Percentiles rank a stretch among this genome's conserved stretches.
Conservation (phyloP, 2,113 vertebrate species). For the Oceanites oceanicus region DNA sequence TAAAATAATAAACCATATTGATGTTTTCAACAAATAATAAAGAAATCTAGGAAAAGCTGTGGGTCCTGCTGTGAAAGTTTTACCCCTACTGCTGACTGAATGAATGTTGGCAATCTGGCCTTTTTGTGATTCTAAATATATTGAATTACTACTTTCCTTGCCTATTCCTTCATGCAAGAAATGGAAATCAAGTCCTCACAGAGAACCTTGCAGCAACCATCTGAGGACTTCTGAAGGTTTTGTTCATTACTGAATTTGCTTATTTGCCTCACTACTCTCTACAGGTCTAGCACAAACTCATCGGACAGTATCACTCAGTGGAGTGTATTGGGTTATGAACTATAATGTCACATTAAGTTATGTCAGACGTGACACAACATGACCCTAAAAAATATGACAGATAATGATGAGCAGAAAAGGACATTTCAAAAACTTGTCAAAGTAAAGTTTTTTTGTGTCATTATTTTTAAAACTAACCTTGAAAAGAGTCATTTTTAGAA, state of each 20-base stretch:
- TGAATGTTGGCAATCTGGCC: background rate
- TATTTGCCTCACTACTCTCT: background rate
- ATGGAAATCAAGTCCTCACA: background rate
- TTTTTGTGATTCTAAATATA: background rate
- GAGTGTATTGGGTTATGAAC: slow-evolving; percentile 28
- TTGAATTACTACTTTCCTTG: background rate
- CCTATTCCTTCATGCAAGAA: background rate
- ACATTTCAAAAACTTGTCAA: slow-evolving; percentile 43
- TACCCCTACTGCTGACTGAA: background rate
- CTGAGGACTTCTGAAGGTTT: slow-evolving; percentile 43
- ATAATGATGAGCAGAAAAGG: slow-evolving; percentile 55
- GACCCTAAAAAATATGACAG: slow-evolving; percentile 27
- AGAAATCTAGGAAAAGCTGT: background rate
- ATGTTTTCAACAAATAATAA: background rate
- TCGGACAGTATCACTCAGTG: background rate
- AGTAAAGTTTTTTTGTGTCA: background rate
- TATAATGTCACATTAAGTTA: slow-evolving; percentile 50
- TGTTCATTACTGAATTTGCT: background rate
- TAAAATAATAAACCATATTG: background rate
- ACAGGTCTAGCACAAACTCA: background rate
- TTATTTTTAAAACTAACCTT: background rate
- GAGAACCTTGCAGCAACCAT: background rate
- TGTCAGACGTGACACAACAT: slow-evolving; percentile 25
- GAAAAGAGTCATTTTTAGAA: background rate
- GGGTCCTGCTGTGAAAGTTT: background rate